Conservation (phyloP, 1,140 invertebrate species). For the Ceratina calcarata region DNA sequence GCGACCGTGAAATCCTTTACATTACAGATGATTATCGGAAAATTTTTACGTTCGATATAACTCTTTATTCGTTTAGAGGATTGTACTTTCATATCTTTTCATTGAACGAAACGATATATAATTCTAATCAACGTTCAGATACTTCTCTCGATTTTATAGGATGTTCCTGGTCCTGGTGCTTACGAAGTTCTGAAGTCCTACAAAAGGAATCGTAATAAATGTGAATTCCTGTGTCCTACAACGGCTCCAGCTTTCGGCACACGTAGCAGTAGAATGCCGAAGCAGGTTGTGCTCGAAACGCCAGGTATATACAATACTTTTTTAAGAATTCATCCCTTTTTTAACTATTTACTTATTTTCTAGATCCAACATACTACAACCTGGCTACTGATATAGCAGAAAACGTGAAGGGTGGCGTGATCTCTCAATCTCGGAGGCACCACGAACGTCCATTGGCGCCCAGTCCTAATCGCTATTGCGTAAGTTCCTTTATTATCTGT, state of each 20-base stretch:
- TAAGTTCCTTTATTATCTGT: slow-evolving; percentile 21
- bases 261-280: slow-evolving; percentile 26
- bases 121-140: neutral
- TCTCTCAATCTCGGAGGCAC: neutral
- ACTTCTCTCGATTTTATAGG: slow-evolving; percentile 9
- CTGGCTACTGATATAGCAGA: slow-evolving; percentile 50
- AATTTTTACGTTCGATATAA: neutral
- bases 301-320: slow-evolving; percentile 43
- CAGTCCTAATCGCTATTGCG: slow-evolving; percentile 15
- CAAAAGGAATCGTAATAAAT: slow-evolving; percentile 59
- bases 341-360: slow-evolving; percentile 21
- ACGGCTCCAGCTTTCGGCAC: slow-evolving; percentile 45
- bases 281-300: neutral
- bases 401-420: slow-evolving; percentile 53
- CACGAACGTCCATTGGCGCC: neutral
- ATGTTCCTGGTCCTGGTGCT: slow-evolving; percentile 51
- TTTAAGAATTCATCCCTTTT: slow-evolving; percentile 8
- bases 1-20: slow-evolving; percentile 11
- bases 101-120: neutral
- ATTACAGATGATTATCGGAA: neutral
- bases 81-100: neutral
- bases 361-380: slow-evolving; percentile 53
- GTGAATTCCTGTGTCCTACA: slow-evolving; percentile 41
- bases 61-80: neutral
- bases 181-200: slow-evolving; percentile 58